A percentile compares a stretch with the other conserved stretches of the same genome.
phyloP scores from a whole-genome alignment of 1,140 invertebrate species.

The Leptinotarsa undecemlineata region DNA sequence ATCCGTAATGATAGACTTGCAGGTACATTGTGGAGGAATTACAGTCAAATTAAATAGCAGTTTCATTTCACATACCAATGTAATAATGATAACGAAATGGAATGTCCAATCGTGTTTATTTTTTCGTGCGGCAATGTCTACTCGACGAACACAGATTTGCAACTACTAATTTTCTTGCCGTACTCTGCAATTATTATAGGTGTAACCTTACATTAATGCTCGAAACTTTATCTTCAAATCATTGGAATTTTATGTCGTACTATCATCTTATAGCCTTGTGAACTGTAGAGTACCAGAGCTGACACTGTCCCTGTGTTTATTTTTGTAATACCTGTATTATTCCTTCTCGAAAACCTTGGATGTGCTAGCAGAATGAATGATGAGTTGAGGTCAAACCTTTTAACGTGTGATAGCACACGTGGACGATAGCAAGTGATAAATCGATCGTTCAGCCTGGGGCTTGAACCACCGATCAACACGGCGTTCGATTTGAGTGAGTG shows the following conservation, averaged over 20 bases:
- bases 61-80: conserved; percentile 30
- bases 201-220: conserved; percentile 32
- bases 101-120: conserved; percentile 30
- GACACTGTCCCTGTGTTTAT: background rate
- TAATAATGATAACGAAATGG: conserved; percentile 30
- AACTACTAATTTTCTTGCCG: conserved; percentile 35
- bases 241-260: conserved; percentile 10
- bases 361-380: no score
- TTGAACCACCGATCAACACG: no score
- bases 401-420: no score
- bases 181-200: conserved; percentile 33
- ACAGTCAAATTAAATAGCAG: conserved; percentile 29
- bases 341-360: no score
- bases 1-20: conserved; percentile 16
- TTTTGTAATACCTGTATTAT: no score
- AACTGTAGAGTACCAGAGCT: background rate
- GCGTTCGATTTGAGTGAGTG: no score
- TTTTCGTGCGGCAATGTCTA: conserved; percentile 20
- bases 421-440: no score
- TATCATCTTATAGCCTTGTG: background rate
- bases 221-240: conserved; percentile 23
- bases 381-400: no score
- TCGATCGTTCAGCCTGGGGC: no score
- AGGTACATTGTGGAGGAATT: conserved; percentile 18
- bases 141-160: conserved; percentile 21